Base-by-base conservation (phyloP, 2,113 vertebrate genomes). In the Podarcis cretensis region DNA sequence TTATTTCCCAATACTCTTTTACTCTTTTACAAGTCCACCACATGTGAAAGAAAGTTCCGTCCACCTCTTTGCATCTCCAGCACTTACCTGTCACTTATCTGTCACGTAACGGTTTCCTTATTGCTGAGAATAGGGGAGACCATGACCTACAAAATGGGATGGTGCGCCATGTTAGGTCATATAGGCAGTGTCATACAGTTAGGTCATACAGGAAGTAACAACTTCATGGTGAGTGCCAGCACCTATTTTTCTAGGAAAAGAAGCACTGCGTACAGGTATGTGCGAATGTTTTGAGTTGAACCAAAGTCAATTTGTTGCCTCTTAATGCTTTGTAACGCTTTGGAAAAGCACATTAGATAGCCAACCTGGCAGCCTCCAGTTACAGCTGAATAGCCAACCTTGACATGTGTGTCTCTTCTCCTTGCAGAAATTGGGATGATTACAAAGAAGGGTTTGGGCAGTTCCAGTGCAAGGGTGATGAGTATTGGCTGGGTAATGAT, bases 401-500 rank as follows among this genome's bases (percentile, higher is more conserved):
- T 71, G 1, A 0, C 83, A 59, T 54, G 73, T 93, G 5, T 85
- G 27, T 1, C 6, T 59, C 43, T 79, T 87, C 63, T 95, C 43
- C 2, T 59, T 92, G n/a, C 88, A 99, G 98, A 94, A 97, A 97
- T 89, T 99, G 98, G 98, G 96, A 96, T 81, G 98, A 98, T 87
- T 99, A 99, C 94, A 98, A 95, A 95, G 95, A 97, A 54, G 98
- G 98, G 40, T 99, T 98, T 97, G 98, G 98, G 65, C 93, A 97
- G 93, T 98, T 98, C 91, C 97, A 98, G 92, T 92, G 94, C 88
- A 97, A 96, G 92, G 98, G 97, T 71, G 98, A 98, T 94, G 98
- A 99, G 96, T 98, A 98, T 86, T 99, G 98, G 98, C 95, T 99
- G 92, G 98, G 98, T 54, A 99, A 99, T 0, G 97, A 99, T 74